A percentile compares a stretch with the other conserved stretches of the same genome.
Evolutionary conservation across 2,888 invertebrate species (phyloP).

Genomic region (Embidobia sp.): DNA sequence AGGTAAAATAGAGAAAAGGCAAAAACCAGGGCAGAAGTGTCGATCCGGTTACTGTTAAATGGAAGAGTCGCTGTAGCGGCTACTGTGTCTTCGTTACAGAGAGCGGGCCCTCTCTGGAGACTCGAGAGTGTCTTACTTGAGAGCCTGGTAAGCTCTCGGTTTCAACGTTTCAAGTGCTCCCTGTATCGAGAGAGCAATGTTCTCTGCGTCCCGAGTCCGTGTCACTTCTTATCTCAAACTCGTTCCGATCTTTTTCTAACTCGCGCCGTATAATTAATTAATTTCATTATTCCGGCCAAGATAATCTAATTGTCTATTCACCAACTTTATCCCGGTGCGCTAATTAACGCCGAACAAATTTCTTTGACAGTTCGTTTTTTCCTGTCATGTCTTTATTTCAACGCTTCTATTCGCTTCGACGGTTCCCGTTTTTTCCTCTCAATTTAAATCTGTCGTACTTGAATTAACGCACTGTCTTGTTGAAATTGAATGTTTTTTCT

Average conservation of each 20-base stretch:
- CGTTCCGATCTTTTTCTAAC: constrained; percentile 40
- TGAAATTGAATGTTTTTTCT: no score
- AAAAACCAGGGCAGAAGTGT: constrained; percentile 24
- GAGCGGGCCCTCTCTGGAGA: constrained; percentile 16
- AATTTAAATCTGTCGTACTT: no score
- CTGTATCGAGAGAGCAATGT: constrained; percentile 51
- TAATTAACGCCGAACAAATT: constrained; percentile 1
- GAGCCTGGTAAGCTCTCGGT: constrained; percentile 33
- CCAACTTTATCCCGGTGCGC: not conserved
- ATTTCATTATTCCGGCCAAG: constrained; percentile 24
- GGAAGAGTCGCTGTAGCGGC: constrained; percentile 44
- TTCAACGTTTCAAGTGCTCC: constrained; percentile 41
- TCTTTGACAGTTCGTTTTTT: not conserved
- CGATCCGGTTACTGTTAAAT: constrained; percentile 42
- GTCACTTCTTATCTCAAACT: constrained; percentile 51
- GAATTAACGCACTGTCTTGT: no score
- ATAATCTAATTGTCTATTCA: constrained; percentile 29
- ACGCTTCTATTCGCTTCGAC: no score
- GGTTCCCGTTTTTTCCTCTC: no score
- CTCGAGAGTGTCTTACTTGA: constrained; percentile 51
- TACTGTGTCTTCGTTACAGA: constrained; percentile 38
- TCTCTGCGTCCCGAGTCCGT: constrained; percentile 39
- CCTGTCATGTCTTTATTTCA: no score
- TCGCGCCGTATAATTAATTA: constrained; percentile 3
- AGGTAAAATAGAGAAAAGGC: no score